Conservation (phyloP, 1,140 invertebrate species). For the Neodiprion lecontei region DNA sequence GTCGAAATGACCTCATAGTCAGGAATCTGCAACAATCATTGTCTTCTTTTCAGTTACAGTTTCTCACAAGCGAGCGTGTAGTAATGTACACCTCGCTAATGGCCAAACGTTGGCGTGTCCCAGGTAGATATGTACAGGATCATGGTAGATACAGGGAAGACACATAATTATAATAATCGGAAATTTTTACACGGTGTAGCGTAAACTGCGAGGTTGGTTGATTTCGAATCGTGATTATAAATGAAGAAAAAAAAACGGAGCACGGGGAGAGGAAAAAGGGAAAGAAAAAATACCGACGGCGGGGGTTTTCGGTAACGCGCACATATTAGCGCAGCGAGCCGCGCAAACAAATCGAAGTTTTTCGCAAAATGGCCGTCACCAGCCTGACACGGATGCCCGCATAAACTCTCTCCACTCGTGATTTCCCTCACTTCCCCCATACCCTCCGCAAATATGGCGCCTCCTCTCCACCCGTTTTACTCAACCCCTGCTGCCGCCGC, state of each 20-base stretch:
- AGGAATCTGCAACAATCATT: too few relatives aligned
- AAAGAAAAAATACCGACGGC: constrained; percentile 1
- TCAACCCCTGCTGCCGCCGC: constrained; percentile 41
- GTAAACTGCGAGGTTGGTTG: too few relatives aligned
- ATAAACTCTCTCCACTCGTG: constrained; percentile 54
- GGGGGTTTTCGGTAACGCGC: background rate
- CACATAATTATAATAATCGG: too few relatives aligned
- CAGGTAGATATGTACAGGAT: too few relatives aligned
- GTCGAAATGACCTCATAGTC: too few relatives aligned
- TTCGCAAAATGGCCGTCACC: constrained; percentile 63
- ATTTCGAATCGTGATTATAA: too few relatives aligned
- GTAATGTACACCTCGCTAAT: too few relatives aligned
- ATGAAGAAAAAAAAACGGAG: background rate
- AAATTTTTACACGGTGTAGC: too few relatives aligned
- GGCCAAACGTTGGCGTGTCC: too few relatives aligned
- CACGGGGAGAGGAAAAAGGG: background rate
- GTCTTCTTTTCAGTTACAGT: too few relatives aligned
- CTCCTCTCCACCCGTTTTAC: constrained; percentile 57
- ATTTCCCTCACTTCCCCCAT: constrained; percentile 56
- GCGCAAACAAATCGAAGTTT: constrained; percentile 60
- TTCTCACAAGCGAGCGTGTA: too few relatives aligned
- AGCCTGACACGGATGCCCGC: constrained; percentile 58
- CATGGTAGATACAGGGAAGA: too few relatives aligned
- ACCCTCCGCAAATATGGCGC: constrained; percentile 62
- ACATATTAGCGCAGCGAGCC: background rate